Evolutionary conservation across 2,797 vertebrate species (phyloP), one percentile per base, ranked within the genome.

Genomic region (Enteromius anoplus): DNA sequence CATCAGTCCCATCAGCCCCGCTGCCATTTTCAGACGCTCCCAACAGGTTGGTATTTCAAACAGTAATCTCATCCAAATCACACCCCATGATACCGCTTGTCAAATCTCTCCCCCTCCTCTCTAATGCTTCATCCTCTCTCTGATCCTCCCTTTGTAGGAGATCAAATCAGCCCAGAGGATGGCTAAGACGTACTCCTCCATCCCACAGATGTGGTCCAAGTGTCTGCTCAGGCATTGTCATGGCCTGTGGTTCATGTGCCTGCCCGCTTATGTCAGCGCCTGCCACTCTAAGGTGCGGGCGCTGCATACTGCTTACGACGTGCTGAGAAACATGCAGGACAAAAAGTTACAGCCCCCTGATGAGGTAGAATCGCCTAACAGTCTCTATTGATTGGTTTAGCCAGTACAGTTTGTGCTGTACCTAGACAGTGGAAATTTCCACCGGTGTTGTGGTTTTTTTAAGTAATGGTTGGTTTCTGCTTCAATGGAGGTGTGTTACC

Each of bases 161-260:
- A 99, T 99, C 76, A 97, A 95, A 91, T 96, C 96, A 49, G 96
- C 98, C 19, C 98, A 99, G 91, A 97, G 95, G 91, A 97, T 98
- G 90, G 97, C 98, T 19, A 98, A 97, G 92, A 96, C 95, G 51
- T 96, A 98, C 82, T 98, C 97, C 1, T 97, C 97, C 45, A 95
- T 99, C 89, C 98, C 98, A 77, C 97, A 99, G 90, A 97, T 99
- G 98, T 99, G 98, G 98, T 99, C 98, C 87, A 95, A 96, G 90
- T 99, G 98, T 92, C 94, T 99, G 29, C 91, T 99, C 73, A 95
- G 97, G 15, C 97, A 99, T 91, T 99, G 98, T 87, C 99, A 98
- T 0, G 98, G 98, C 40, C 94, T 99, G 29, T 99, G 98, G 98
- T 99, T 99, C 90, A 99, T 99, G 90, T 99, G 98, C 92, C 94